Evolutionary conservation across 2,113 vertebrate species (phyloP).

Genomic region (Nibea albiflora): DNA sequence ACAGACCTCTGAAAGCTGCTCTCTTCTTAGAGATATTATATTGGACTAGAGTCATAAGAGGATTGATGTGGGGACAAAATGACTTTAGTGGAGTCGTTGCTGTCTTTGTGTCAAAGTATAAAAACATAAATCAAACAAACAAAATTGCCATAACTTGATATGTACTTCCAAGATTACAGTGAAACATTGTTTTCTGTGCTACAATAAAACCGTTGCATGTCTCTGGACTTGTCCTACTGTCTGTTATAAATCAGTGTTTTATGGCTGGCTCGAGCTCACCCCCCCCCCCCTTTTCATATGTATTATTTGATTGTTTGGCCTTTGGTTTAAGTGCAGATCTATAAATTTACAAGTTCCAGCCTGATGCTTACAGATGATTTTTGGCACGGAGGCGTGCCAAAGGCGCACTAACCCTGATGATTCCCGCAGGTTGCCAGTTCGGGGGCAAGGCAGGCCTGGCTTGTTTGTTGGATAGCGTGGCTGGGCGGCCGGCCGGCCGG

Average conservation of each 20-base stretch:
- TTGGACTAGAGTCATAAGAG: slow-evolving; percentile 26
- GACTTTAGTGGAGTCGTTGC: slow-evolving; percentile 7
- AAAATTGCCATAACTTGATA: slow-evolving; percentile 34
- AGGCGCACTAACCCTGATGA: slow-evolving; percentile 84
- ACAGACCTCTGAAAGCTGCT: slow-evolving; percentile 41
- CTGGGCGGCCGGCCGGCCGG: slow-evolving; percentile 1
- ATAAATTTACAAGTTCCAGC: slow-evolving; percentile 64
- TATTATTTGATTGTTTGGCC: slow-evolving; percentile 60
- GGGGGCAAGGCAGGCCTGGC: slow-evolving; percentile 50
- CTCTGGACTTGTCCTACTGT: slow-evolving; percentile 22
- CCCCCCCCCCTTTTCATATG: slow-evolving; percentile 19
- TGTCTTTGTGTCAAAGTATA: slow-evolving; percentile 32
- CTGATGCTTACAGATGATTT: slow-evolving; percentile 57
- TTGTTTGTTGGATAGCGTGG: slow-evolving; percentile 30
- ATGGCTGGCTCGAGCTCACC: slow-evolving; percentile 7
- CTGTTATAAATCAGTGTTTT: slow-evolving; percentile 57
- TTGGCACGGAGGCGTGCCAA: slow-evolving; percentile 71
- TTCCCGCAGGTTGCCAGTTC: slow-evolving; percentile 73
- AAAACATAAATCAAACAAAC: slow-evolving; percentile 47
- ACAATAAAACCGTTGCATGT: slow-evolving; percentile 5
- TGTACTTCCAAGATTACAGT: slow-evolving; percentile 28
- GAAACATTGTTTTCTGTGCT: slow-evolving; percentile 35
- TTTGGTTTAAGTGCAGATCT: slow-evolving; percentile 69
- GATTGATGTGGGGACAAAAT: slow-evolving; percentile 27
- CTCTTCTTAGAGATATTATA: slow-evolving; percentile 29